Evolutionary conservation across 2,113 vertebrate species (phyloP).

Genomic region (Henicopernis longicauda): DNA sequence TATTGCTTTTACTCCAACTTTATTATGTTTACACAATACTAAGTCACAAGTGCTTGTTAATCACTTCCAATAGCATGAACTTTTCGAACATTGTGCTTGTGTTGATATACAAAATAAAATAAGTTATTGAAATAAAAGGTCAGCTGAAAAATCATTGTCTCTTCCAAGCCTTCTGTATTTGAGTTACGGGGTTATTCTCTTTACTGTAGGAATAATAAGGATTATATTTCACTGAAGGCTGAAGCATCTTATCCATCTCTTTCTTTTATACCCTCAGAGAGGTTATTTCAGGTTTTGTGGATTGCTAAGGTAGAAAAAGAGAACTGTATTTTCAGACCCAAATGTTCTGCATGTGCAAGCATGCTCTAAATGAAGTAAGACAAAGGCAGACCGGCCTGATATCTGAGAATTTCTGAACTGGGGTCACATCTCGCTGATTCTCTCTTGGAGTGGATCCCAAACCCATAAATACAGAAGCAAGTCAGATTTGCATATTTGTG

Average conservation of each 20-base stretch:
- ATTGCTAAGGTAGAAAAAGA: not conserved
- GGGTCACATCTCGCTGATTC: not conserved
- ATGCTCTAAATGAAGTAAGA: not conserved
- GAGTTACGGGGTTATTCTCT: not conserved
- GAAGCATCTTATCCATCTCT: not conserved
- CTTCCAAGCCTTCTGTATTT: not conserved
- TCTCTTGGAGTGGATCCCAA: not conserved
- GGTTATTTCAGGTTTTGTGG: not conserved
- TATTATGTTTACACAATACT: not conserved
- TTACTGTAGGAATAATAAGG: not conserved
- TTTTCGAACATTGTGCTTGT: not conserved
- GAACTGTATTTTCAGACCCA: not conserved
- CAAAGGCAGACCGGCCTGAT: not conserved
- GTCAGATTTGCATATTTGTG: not conserved
- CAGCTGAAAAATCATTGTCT: slow-evolving; percentile 4
- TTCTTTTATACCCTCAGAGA: not conserved
- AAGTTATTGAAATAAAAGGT: slow-evolving; percentile 1
- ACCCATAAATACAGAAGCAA: not conserved
- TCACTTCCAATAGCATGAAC: not conserved
- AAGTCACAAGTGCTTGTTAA: not conserved
- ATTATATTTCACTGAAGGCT: not conserved
- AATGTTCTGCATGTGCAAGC: not conserved
- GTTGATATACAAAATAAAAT: not conserved
- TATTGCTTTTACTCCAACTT: not conserved
- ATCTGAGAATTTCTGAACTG: not conserved